These are phyloP conservation scores for Meiosimyza platycephala DNA, from an alignment of 2,888 invertebrate species.

Conservation along the genomic window DNA sequence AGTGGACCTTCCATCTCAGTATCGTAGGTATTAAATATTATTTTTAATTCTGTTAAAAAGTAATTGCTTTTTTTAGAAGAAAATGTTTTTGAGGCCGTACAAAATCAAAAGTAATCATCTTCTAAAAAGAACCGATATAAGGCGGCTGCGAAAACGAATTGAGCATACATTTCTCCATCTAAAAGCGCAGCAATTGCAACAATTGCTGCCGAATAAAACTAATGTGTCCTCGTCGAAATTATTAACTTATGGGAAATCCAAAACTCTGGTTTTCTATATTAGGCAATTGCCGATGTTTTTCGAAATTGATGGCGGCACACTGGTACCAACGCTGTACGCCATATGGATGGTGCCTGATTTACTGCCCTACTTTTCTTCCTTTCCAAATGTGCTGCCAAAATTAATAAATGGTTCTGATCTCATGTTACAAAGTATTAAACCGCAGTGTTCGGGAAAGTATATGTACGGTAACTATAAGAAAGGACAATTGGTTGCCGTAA, in stretches of 20 bases:
- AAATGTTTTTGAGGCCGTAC: constrained; percentile 88
- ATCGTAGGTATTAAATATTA: too few relatives aligned
- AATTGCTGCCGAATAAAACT: constrained; percentile 80
- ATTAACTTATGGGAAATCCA: constrained; percentile 74
- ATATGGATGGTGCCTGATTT: constrained; percentile 71
- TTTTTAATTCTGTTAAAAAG: too few relatives aligned
- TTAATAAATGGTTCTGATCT: constrained; percentile 77
- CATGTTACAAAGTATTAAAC: constrained; percentile 76
- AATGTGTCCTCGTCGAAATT: constrained; percentile 79
- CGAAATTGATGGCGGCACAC: constrained; percentile 67
- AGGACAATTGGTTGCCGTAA: constrained; percentile 75
- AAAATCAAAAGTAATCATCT: constrained; percentile 87
- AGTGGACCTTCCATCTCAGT: too few relatives aligned
- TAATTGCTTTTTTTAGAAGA: background rate
- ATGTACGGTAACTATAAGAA: constrained; percentile 70
- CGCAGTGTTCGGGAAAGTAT: constrained; percentile 63
- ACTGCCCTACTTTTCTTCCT: constrained; percentile 79
- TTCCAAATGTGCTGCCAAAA: constrained; percentile 73
- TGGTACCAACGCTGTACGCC: constrained; percentile 80
- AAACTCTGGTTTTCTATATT: constrained; percentile 77
- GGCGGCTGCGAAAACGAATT: constrained; percentile 78
- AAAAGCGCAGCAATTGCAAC: constrained; percentile 74
- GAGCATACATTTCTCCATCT: constrained; percentile 75
- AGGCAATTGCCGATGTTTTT: constrained; percentile 83
- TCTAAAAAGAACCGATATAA: constrained; percentile 88